phyloP scores from a whole-genome alignment of 1,140 invertebrate genomes.

The Carcinoscorpius rotundicauda region DNA sequence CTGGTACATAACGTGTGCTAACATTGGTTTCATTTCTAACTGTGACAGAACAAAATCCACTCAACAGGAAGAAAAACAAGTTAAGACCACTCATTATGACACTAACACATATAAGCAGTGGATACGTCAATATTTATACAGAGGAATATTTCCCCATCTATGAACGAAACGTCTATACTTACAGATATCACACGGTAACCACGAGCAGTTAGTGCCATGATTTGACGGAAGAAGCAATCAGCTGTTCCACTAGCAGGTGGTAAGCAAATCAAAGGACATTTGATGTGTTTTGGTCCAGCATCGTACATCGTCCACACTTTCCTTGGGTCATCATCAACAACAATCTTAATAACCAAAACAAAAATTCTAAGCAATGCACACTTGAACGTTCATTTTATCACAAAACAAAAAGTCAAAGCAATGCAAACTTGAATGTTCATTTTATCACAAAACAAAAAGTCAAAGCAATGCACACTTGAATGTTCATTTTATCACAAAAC shows the following conservation, averaged over 20 bases:
- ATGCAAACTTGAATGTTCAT: too few relatives aligned
- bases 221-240: conserved; percentile 74
- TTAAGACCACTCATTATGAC: too few relatives aligned
- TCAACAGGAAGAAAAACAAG: too few relatives aligned
- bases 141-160: neutral
- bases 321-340: conserved; percentile 59
- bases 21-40: too few relatives aligned
- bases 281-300: conserved; percentile 63
- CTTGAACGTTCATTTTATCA: too few relatives aligned
- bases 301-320: conserved; percentile 84
- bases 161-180: conserved; percentile 29
- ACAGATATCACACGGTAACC: conserved; percentile 72
- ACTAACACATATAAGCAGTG: conserved; percentile 3
- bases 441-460: too few relatives aligned
- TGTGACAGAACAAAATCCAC: too few relatives aligned
- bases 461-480: too few relatives aligned
- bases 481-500: too few relatives aligned
- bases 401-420: too few relatives aligned
- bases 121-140: neutral
- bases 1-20: too few relatives aligned
- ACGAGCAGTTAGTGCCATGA: conserved; percentile 58
- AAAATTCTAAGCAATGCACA: too few relatives aligned
- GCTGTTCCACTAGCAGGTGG: conserved; percentile 80
- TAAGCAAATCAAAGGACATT: conserved; percentile 66
- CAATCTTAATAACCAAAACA: conserved; percentile 39